Evolutionary conservation across 2,113 vertebrate species (phyloP), one percentile per base, ranked within the genome.

Genomic region (Oenanthe oenanthe): DNA sequence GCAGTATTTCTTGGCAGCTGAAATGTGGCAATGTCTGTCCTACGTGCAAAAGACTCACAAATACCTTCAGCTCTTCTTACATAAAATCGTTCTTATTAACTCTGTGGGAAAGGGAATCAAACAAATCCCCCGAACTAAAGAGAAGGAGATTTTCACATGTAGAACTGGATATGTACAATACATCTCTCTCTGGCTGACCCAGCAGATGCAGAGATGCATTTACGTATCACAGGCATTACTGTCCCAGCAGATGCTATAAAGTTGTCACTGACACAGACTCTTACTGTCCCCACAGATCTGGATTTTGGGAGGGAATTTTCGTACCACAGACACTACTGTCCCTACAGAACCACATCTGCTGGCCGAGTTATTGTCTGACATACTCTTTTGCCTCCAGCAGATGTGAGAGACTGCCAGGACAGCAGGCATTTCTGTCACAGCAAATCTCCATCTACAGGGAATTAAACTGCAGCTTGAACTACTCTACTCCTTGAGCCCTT

Each of bases 251-350:
- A 96, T 89, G 89, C 94, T 57, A 68, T 61, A 77, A 67, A 92
- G 91, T 92, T 81, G 62, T 87, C 58, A 24, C 89, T 51, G 91
- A 97, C 96, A 97, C 96, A 97, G 97, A 95, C 43, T 4, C 97
- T 94, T 17, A 94, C 98, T 97, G 97, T 97, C 92, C 89, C 70
- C 91, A 68, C 53, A 34, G 92, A 86, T 95, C 85, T 29, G 81
- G 40, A 58, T 82, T 85, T 94, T 71, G 20, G 91, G 87, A 92
- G 73, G 71, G 85, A 71, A 42, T 83, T 78, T 88, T 93, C 80
- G 91, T 88, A 92, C 96, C 94, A 97, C 96, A 97, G 96, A 88
- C 82, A 38, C 93, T 84, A 93, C 97, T 97, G 97, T 97, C 87
- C 96, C 75, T 38, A 65, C 81, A 87, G 88, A 95, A 89, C 87